Evolutionary conservation across 2,888 invertebrate genomes (phyloP), one percentile per base, ranked within the genome.

Genomic region (Phanerotoma sp.): DNA sequence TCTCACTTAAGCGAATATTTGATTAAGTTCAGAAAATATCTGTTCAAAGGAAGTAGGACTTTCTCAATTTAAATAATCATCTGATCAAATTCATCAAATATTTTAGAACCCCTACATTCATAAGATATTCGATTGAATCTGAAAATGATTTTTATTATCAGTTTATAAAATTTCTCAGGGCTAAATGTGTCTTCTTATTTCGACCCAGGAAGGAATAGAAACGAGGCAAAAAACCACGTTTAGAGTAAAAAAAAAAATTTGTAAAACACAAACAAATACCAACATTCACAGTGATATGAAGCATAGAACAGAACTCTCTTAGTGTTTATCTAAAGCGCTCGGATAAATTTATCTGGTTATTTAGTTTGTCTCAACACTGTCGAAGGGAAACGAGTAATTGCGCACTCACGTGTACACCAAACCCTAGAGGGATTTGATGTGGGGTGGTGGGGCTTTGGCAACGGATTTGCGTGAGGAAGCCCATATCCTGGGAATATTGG

Each of bases 241-340:
- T n/a, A 41, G 46, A 38, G 18, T 42, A 54, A 28, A 49, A 45
- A 54, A 51, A 62, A 51, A 44, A 7, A 20, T 30, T 13, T 10
- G 33, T 56, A 47, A 38, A 11, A 41, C 25, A 33, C 18, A 18
- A 33, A 35, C 13, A 5, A 25, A 32, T 16, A n/a, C n/a, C n/a
- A 16, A 9, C 13, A 16, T 37, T 16, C 18, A 10, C 10, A 38
- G 20, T 38, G 38, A 38, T 38, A 38, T 38, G 18, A 18, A 38
- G 18, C 20, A 18, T 13, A n/a, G 11, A 38, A 20, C n/a, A n/a
- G n/a, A n/a, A n/a, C n/a, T n/a, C n/a, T n/a, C 11, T 38, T 38
- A 9, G 25, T 25, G 38, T 38, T 38, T 38, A 18, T 38, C 38
- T 38, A 18, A 38, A 18, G 28, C 20, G 32, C 32, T 32, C 32